Percentiles rank a stretch among this genome's conserved stretches.
phyloP scores from a whole-genome alignment of 2,888 invertebrate genomes.

The Acholoe squamosa region DNA sequence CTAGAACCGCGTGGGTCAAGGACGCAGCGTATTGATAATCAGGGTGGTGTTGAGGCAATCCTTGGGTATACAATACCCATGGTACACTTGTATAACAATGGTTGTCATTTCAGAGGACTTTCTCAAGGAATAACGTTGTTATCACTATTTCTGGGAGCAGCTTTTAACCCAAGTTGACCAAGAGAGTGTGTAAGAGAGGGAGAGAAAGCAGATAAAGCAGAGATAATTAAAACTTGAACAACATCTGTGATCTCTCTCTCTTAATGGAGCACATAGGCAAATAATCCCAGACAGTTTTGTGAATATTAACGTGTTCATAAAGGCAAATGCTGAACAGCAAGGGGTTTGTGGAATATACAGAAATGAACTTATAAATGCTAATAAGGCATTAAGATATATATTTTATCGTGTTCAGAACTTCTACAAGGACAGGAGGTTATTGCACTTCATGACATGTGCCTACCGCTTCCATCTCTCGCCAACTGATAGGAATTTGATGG shows the following conservation, averaged over 20 bases:
- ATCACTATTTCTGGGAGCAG: constrained; percentile 28
- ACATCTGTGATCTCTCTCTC: constrained; percentile 39
- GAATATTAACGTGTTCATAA: constrained; percentile 27
- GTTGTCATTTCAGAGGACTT: constrained; percentile 55
- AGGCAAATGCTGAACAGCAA: neutral
- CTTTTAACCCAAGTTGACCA: neutral
- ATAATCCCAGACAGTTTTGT: neutral
- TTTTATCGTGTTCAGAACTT: constrained; percentile 42
- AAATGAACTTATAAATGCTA: constrained; percentile 11
- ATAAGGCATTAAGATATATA: constrained; percentile 12
- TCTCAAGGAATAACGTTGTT: constrained; percentile 6
- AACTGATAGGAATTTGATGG: constrained; percentile 23
- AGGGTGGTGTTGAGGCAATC: neutral
- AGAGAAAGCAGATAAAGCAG: neutral
- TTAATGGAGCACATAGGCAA: neutral
- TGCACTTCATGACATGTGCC: constrained; percentile 46
- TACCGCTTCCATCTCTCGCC: constrained; percentile 43
- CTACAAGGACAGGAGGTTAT: constrained; percentile 16
- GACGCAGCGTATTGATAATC: constrained; percentile 31
- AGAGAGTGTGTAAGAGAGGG: neutral
- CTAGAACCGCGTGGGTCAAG: constrained; percentile 12
- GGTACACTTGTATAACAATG: constrained; percentile 10
- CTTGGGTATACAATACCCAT: constrained; percentile 36
- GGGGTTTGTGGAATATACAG: constrained; percentile 5
- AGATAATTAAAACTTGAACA: neutral